These are phyloP conservation scores for Hetaerina americana DNA, from an alignment of 1,140 invertebrate species.

Conservation along the genomic window DNA sequence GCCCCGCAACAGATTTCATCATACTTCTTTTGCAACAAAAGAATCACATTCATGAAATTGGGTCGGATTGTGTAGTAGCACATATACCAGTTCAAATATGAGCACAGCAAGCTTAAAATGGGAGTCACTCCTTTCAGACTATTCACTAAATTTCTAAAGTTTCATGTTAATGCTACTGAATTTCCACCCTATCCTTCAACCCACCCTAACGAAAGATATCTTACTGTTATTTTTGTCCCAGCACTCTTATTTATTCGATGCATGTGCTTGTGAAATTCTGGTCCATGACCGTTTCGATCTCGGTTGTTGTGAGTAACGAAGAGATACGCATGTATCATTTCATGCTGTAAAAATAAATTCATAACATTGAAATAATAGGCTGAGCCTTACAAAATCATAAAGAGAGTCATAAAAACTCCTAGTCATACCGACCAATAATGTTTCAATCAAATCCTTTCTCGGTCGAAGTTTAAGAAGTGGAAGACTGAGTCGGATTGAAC, in stretches of 20 bases:
- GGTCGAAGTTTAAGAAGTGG: constrained; percentile 84
- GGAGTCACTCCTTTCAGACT: no score
- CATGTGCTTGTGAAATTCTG: constrained; percentile 90
- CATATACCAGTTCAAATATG: no score
- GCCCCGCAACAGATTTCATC: no score
- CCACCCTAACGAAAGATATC: no score
- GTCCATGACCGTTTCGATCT: constrained; percentile 88
- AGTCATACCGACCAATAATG: constrained; percentile 52
- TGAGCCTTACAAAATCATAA: constrained; percentile 10
- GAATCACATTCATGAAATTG: no score
- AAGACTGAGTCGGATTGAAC: constrained; percentile 72
- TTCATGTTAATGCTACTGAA: no score
- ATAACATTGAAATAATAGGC: constrained; percentile 16
- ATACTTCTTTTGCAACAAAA: no score
- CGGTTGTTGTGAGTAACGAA: constrained; percentile 72
- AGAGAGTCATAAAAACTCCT: background rate
- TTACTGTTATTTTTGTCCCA: constrained; percentile 77
- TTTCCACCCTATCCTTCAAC: no score
- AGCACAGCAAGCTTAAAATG: no score
- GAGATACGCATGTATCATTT: constrained; percentile 98
- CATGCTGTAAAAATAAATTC: constrained; percentile 49
- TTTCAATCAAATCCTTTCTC: constrained; percentile 87
- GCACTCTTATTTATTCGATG: constrained; percentile 75
- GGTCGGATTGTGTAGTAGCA: no score
- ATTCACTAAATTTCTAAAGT: no score